These are phyloP conservation scores for Leucophenga varia DNA, from an alignment of 1,140 invertebrate genomes.

Conservation along the genomic window DNA sequence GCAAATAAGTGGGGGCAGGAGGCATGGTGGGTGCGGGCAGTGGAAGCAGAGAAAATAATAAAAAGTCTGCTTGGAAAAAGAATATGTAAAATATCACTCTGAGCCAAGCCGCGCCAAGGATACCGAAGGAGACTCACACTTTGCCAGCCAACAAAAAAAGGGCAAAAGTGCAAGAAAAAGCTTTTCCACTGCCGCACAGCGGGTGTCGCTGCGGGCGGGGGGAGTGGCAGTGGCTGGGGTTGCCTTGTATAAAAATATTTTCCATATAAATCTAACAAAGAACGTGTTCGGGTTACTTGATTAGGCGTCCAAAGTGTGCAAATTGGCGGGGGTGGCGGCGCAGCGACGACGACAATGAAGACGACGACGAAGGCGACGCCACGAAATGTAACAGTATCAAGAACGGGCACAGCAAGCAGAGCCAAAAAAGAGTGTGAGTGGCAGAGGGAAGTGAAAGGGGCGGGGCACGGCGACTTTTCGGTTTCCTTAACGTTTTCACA, in stretches of 20 bases:
- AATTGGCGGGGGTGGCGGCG: slow-evolving; percentile 6
- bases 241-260: slow-evolving; percentile 48
- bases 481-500: slow-evolving; percentile 40
- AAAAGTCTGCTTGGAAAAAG: slow-evolving; percentile 18
- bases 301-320: slow-evolving; percentile 38
- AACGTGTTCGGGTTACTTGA: slow-evolving; percentile 52
- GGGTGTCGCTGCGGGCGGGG: slow-evolving; percentile 5
- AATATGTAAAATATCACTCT: slow-evolving; percentile 53
- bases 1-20: slow-evolving; percentile 13
- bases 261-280: slow-evolving; percentile 53
- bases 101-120: slow-evolving; percentile 9
- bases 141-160: slow-evolving; percentile 3
- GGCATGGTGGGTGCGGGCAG: too few species aligned
- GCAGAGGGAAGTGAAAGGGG: neutral
- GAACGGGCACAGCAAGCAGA: neutral
- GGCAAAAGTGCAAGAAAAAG: slow-evolving; percentile 29
- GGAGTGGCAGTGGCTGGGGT: too few species aligned
- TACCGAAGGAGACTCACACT: slow-evolving; percentile 19
- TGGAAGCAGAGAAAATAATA: slow-evolving; percentile 5
- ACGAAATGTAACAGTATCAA: slow-evolving; percentile 4
- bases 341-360: slow-evolving; percentile 3
- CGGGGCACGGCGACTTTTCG: slow-evolving; percentile 24
- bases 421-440: neutral
- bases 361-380: slow-evolving; percentile 4
- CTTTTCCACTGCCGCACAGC: slow-evolving; percentile 25